Base-by-base conservation (phyloP, 2,888 invertebrate genomes). In the Platycheirus rosarum region DNA sequence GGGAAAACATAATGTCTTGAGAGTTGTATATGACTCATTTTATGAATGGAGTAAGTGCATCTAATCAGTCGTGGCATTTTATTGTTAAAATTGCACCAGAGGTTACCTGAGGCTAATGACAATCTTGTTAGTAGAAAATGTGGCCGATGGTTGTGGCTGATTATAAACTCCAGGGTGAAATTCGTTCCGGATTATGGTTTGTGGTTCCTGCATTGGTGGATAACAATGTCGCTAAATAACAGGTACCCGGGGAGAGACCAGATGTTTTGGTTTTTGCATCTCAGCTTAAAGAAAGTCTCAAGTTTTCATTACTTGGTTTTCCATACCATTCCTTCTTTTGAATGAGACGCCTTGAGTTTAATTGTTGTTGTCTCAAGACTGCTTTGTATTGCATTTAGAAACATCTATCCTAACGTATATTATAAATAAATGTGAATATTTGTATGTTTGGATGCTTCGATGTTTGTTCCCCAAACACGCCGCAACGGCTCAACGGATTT, bases 41-140 rank as follows among this genome's bases (percentile, higher is more conserved):
- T 20, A 42, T 29, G 74, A 26, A 23, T 26, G 11, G 3, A 29
- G 35, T 40, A 20, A 74, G 20, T 57, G 49, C 66, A 66, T 40
- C 48, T 60, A 70, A 35, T 60, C 60, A 70, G 37, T 18, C 62
- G 42, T 62, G 44, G 29, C 26, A 42, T 65, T 65, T 73, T 53
- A 53, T 48, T 60, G 51, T 53, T 37, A 62, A 18, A 76, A 69
- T 57, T 69, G 37, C 44, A 69, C 23, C 14, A 35, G 13, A 37
- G 23, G 55, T 55, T 65, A 48, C 48, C 29, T 65, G 23, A 23
- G 8, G 32, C 11, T 74, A 74, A 74, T 74, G 74, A 49, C 29
- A 42, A 16, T 42, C 74, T 74, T 66, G 66, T 74, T 66, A 57
- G 65, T 8, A n/a, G 18, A 53, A 18, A 29, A 46, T 16, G 13